Evolutionary conservation across 2,888 invertebrate species (phyloP).

Genomic region (Dynastes tityus): DNA sequence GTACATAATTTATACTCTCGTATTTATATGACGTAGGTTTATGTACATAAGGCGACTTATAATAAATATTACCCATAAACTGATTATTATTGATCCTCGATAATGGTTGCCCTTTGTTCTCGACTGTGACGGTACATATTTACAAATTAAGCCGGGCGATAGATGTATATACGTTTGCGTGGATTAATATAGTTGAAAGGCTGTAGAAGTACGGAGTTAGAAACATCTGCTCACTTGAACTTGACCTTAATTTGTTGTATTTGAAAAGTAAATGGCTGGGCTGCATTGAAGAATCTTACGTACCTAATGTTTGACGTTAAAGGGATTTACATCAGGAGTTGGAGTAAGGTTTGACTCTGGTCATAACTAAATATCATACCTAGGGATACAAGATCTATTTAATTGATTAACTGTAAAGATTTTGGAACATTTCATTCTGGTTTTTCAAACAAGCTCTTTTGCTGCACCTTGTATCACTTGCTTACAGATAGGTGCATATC

Average conservation of each 20-base stretch:
- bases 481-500: too few relatives aligned
- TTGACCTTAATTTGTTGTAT: not conserved
- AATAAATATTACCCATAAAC: slow-evolving; percentile 44
- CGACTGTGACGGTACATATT: slow-evolving; percentile 24
- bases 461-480: too few relatives aligned
- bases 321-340: too few relatives aligned
- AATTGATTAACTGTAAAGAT: too few relatives aligned
- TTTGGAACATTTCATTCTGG: too few relatives aligned
- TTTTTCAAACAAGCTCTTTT: too few relatives aligned
- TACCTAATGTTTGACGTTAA: too few relatives aligned
- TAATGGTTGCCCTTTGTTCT: slow-evolving; percentile 41
- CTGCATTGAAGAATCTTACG: too few relatives aligned
- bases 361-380: too few relatives aligned
- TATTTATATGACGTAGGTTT: slow-evolving; percentile 36
- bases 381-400: too few relatives aligned
- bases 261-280: too few relatives aligned
- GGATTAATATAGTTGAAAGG: slow-evolving; percentile 40
- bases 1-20: slow-evolving; percentile 34
- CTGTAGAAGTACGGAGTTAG: not conserved
- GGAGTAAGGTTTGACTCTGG: too few relatives aligned
- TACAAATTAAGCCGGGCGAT: slow-evolving; percentile 33
- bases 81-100: slow-evolving; percentile 44
- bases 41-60: slow-evolving; percentile 34
- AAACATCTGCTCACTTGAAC: slow-evolving; percentile 4
- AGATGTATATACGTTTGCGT: slow-evolving; percentile 4